A percentile compares a stretch with the other conserved stretches of the same genome.
These are phyloP conservation scores for Intellagama lesueurii DNA, from an alignment of 2,797 vertebrate species.

Conservation along the genomic window DNA sequence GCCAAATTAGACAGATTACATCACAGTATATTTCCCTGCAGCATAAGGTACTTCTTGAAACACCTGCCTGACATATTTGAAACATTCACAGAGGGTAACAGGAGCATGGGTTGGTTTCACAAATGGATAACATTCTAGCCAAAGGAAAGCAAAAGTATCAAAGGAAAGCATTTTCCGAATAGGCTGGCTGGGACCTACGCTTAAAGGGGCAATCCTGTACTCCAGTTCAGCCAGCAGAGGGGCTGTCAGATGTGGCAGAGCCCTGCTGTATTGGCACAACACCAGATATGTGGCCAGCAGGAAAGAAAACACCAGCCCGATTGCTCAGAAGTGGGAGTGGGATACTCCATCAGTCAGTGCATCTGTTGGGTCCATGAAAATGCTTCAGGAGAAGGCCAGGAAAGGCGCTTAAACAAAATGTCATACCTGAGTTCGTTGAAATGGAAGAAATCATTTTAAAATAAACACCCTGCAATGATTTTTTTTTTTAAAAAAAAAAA, in stretches of 20 bases:
- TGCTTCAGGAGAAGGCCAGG: not conserved
- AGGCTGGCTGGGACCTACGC: not conserved
- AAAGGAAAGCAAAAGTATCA: constrained; percentile 41
- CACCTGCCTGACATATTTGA: constrained; percentile 83
- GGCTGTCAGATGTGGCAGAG: not conserved
- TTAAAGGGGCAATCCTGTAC: not conserved
- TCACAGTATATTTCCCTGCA: constrained; percentile 81
- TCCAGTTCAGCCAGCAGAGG: not conserved
- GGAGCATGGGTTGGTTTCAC: constrained; percentile 43
- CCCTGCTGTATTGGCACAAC: not conserved
- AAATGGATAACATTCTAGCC: constrained; percentile 55
- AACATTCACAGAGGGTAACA: constrained; percentile 60
- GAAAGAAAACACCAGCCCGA: not conserved
- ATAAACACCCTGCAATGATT: too few relatives aligned
- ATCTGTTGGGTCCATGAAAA: not conserved
- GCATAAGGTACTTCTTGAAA: constrained; percentile 77
- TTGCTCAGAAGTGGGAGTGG: not conserved
- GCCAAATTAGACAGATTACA: constrained; percentile 85
- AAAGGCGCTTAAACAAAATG: not conserved
- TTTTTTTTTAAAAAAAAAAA: too few relatives aligned
- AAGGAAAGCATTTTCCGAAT: not conserved
- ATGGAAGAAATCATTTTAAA: too few relatives aligned
- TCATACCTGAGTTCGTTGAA: too few relatives aligned
- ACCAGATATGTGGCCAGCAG: not conserved
- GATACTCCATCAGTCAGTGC: not conserved